phyloP scores from a whole-genome alignment of 2,113 vertebrate genomes.

The Neomonachus schauinslandi region DNA sequence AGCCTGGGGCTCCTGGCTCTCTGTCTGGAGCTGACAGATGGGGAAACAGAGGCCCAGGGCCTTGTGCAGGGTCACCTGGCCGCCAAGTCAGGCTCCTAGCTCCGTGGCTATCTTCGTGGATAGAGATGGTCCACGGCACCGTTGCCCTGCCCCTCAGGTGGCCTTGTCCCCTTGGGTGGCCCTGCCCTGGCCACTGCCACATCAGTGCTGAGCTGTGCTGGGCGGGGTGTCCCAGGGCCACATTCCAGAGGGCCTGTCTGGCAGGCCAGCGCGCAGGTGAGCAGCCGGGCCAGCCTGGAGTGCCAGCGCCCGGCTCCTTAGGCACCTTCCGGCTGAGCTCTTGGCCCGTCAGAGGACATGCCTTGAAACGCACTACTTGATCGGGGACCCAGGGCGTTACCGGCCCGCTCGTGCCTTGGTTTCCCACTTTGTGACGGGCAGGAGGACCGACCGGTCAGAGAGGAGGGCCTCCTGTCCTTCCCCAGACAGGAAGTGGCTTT shows the following conservation, averaged over 20 bases:
- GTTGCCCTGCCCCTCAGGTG: neutral
- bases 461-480: neutral
- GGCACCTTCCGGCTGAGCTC: neutral
- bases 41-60: neutral
- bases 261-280: conserved; percentile 15
- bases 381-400: neutral
- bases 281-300: neutral
- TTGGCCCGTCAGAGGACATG: neutral
- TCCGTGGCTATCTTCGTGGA: neutral
- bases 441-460: neutral
- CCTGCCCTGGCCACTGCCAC: neutral
- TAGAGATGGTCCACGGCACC: neutral
- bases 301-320: neutral
- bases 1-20: neutral
- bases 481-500: conserved; percentile 54
- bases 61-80: neutral
- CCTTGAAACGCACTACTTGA: neutral
- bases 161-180: neutral
- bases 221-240: neutral
- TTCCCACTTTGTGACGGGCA: neutral
- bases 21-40: neutral
- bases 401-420: neutral
- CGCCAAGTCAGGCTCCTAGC: neutral
- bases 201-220: neutral
- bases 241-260: neutral